These are phyloP conservation scores for Drosophila lutescens DNA, from an alignment of 2,888 invertebrate genomes.

Conservation along the genomic window DNA sequence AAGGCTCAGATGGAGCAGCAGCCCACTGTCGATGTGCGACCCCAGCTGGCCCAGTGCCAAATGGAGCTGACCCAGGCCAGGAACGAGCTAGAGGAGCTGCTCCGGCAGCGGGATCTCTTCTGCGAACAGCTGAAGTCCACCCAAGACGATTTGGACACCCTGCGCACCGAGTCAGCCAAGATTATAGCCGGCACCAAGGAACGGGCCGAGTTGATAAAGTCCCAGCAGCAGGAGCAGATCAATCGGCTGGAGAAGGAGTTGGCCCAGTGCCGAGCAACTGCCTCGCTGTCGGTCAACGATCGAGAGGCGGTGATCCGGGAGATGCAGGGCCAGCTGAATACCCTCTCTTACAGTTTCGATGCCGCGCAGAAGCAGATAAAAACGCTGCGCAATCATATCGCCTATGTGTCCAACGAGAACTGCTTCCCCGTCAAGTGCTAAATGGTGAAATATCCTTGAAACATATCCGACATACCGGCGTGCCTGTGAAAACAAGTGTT, in stretches of 20 bases:
- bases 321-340: constrained; percentile 83
- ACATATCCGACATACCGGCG: neutral
- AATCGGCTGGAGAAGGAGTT: constrained; percentile 82
- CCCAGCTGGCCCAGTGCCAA: constrained; percentile 74
- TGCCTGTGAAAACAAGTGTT: neutral
- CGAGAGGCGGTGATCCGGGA: constrained; percentile 83
- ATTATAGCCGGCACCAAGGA: constrained; percentile 83
- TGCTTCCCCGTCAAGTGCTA: constrained; percentile 82
- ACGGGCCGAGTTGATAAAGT: constrained; percentile 76
- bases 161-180: constrained; percentile 83
- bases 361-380: constrained; percentile 84
- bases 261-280: constrained; percentile 83
- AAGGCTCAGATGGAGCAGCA: constrained; percentile 67
- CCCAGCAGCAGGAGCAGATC: constrained; percentile 78
- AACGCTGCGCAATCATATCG: constrained; percentile 82
- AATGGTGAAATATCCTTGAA: neutral
- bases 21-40: constrained; percentile 65
- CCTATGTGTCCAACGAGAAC: constrained; percentile 82
- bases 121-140: constrained; percentile 80
- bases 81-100: constrained; percentile 72
- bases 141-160: constrained; percentile 80
- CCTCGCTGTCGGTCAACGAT: constrained; percentile 81
- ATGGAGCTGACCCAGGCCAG: constrained; percentile 71
- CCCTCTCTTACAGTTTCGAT: constrained; percentile 83
- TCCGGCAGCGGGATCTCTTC: constrained; percentile 79